Evolutionary conservation across 2,113 vertebrate genomes (phyloP), one percentile per base, ranked within the genome.

Genomic region (Gorsachius goisagi): DNA sequence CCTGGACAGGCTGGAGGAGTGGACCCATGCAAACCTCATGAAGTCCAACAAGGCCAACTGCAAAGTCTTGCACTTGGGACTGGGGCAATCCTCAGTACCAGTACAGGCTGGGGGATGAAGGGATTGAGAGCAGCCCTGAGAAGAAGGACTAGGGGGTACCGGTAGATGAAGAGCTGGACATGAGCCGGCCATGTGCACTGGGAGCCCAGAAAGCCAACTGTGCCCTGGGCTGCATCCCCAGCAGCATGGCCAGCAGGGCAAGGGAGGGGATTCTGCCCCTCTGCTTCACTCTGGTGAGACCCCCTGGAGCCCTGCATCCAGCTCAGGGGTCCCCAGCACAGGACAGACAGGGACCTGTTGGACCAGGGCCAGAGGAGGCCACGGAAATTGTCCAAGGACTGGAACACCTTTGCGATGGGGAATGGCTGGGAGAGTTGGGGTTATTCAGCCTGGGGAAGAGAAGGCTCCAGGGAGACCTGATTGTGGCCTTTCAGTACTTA

Each of bases 111-210:
- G 32, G 32, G 7, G 45, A 19, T 35, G 30, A 30, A 20, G 9
- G n/a, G 63, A 41, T 32, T 7, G 69, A 53, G 69, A 53, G 35
- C 35, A 53, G 15, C 35, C 35, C 50, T 30, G 41, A 2, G 2
- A 9, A 68, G 41, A 81, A 47, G 33, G 39, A 45, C 39, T 28
- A 35, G 20, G 39, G 26, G 11, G 8, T 67, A 3, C 9, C 35
- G 50, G 24, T 7, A 19, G 12, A 8, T 45, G 76, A 18, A 28
- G 5, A 64, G 4, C 5, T 35, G 21, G 8, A 9, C 23, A 55
- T 17, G 39, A 67, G 11, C 39, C 7, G 1, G 12, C 39, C 55
- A 13, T 2, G 15, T 45, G 26, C 1, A 0, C 50, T 67, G 0
- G 3, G 15, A 35, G 15, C 32, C 32, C 39, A 80, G 27, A 37